Percentiles rank a stretch among this genome's conserved stretches.
Evolutionary conservation across 2,797 vertebrate genomes (phyloP).

Genomic region (Coracias cyanogaster): DNA sequence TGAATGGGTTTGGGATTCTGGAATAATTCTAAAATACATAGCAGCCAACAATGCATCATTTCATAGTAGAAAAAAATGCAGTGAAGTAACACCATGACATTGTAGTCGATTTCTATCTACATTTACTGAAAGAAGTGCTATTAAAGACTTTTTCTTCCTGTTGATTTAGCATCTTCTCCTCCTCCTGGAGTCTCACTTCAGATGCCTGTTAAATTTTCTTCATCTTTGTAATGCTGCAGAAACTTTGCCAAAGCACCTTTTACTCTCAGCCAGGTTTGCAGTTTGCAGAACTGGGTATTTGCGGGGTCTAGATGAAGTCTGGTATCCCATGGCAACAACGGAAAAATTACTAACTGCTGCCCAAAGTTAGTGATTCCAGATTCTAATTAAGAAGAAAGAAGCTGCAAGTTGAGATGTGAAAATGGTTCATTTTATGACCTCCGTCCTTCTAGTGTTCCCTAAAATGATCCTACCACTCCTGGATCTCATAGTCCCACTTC

Average conservation of each 20-base stretch:
- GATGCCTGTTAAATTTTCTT: background rate
- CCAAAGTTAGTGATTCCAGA: background rate
- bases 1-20: background rate
- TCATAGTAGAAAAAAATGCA: background rate
- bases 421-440: background rate
- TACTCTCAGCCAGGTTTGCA: background rate
- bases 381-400: background rate
- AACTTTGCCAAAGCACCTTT: background rate
- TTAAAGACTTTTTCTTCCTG: background rate
- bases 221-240: background rate
- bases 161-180: background rate
- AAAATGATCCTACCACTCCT: background rate
- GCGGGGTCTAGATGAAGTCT: accelerated
- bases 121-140: background rate
- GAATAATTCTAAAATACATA: background rate
- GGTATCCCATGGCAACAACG: conserved; percentile 11
- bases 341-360: background rate
- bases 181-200: background rate
- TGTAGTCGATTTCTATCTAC: background rate
- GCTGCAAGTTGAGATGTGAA: background rate
- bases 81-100: background rate
- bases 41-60: background rate
- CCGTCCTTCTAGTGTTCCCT: background rate
- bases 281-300: background rate
- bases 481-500: background rate